Evolutionary conservation across 2,797 vertebrate species (phyloP), one percentile per base, ranked within the genome.

Genomic region (Buceros bicornis): DNA sequence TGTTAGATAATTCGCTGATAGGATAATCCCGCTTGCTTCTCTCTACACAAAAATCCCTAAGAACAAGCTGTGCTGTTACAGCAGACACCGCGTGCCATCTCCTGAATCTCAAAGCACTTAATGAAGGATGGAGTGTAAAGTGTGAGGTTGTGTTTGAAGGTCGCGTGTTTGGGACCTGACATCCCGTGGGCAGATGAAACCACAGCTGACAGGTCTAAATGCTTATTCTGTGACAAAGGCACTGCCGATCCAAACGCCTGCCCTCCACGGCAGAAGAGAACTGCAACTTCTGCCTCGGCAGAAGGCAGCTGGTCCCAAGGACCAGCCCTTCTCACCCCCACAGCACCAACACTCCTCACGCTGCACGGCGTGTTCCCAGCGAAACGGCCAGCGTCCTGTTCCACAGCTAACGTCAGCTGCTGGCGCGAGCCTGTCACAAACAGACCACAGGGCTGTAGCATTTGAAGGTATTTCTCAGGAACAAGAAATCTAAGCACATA

Each of bases 1-100:
- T 94, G 93, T 94, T 93, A 97, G 95, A 95, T 97, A 90, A 87
- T 78, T 92, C 90, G 83, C 82, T 87, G 97, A 97, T 97, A 97
- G 81, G 37, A 56, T 89, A 93, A 89, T 93, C 94, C 81, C 91
- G 67, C 88, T 95, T 97, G 86, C 80, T 94, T 95, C 71, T 90
- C 86, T 70, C 58, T 53, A 95, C 67, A 95, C 25, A 31, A 90
- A 94, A 88, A 95, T 92, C 88, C 58, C 8, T 93, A 93, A 88
- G 92, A 95, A 97, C 95, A 96, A 96, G 93, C 83, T 96, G 73
- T 94, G 89, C 92, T 96, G 48, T 91, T 95, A 87, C 13, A 94
- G 18, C 73, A 93, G 78, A 89, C 73, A 89, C 67, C 26, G 51
- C 16, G 53, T 64, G 53, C 61, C 74, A 90, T 91, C 95, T 91